Evolutionary conservation across 2,113 vertebrate genomes (phyloP).

Genomic region (Gobius niger): DNA sequence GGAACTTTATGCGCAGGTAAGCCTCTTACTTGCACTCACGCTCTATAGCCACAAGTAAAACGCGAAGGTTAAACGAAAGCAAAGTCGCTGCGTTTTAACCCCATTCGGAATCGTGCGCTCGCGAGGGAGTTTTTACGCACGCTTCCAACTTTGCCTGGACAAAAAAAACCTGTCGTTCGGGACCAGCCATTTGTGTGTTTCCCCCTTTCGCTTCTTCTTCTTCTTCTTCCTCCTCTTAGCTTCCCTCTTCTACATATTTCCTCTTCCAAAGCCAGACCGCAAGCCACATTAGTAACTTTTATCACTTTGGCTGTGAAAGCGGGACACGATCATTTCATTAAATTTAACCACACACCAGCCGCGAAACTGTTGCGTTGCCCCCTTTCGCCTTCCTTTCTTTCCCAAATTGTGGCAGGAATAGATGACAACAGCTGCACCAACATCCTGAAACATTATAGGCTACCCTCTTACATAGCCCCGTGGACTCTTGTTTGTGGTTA

Average conservation of each 20-base stretch:
- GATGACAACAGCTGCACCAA: constrained; percentile 73
- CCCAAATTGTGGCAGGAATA: constrained; percentile 59
- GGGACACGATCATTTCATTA: not conserved
- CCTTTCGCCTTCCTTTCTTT: constrained; percentile 9
- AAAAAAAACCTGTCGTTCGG: constrained; percentile 12
- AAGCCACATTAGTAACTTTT: fast-evolving
- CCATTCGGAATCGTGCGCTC: constrained; percentile 12
- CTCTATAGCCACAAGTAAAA: not conserved
- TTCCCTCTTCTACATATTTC: not conserved
- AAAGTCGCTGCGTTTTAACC: not conserved
- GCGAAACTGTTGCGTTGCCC: constrained; percentile 60
- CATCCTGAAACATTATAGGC: constrained; percentile 68
- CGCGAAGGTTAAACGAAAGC: constrained; percentile 12
- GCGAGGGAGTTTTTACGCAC: constrained; percentile 21
- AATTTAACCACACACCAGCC: constrained; percentile 2
- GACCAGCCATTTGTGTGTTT: constrained; percentile 8
- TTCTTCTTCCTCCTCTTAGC: not conserved
- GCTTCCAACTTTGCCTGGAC: constrained; percentile 45
- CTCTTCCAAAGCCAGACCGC: too few relatives aligned
- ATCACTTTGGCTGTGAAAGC: not conserved
- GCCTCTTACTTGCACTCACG: constrained; percentile 20
- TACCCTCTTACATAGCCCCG: not conserved
- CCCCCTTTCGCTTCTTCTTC: not conserved
- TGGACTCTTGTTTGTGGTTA: constrained; percentile 48
- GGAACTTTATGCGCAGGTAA: constrained; percentile 90